Conservation (phyloP, 2,888 invertebrate species). For the Eledona agricola region DNA sequence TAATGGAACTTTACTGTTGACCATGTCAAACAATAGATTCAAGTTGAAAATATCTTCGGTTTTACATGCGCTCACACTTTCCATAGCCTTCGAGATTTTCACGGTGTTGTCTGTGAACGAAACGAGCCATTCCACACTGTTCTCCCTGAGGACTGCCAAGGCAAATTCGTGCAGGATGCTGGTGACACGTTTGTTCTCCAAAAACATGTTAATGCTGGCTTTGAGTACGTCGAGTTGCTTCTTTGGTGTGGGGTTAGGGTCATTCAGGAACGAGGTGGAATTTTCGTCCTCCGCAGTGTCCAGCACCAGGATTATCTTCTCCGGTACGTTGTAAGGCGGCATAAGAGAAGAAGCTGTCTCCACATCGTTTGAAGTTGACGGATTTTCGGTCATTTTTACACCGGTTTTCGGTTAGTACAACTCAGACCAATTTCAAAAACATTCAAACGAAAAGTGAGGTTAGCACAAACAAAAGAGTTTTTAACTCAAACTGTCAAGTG, state of each 20-base stretch:
- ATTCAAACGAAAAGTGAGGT: too few relatives aligned
- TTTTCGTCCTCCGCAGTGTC: slow-evolving; percentile 70
- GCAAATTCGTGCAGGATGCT: slow-evolving; percentile 72
- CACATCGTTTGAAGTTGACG: too few relatives aligned
- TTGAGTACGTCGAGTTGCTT: slow-evolving; percentile 71
- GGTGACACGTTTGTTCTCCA: slow-evolving; percentile 69
- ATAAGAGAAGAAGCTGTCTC: too few relatives aligned
- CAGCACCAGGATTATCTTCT: slow-evolving; percentile 71
- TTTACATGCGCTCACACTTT: slow-evolving; percentile 66
- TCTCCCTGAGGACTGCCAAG: slow-evolving; percentile 67
- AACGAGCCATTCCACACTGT: slow-evolving; percentile 66
- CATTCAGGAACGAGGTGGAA: slow-evolving; percentile 66
- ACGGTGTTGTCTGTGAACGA: slow-evolving; percentile 72
- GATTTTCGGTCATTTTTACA: too few relatives aligned
- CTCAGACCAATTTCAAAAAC: too few relatives aligned
- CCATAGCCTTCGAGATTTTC: slow-evolving; percentile 67
- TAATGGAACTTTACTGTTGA: slow-evolving; percentile 65
- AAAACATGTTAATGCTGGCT: slow-evolving; percentile 69
- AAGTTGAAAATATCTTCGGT: slow-evolving; percentile 67
- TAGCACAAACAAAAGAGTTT: too few relatives aligned
- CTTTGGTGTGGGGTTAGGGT: slow-evolving; percentile 62
- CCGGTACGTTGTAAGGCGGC: slow-evolving; percentile 53
- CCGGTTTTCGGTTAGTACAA: too few relatives aligned
- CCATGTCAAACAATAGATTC: slow-evolving; percentile 66
- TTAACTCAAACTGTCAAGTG: too few relatives aligned